Base-by-base conservation (phyloP, 1,140 invertebrate species). In the Sinella curviseta region DNA sequence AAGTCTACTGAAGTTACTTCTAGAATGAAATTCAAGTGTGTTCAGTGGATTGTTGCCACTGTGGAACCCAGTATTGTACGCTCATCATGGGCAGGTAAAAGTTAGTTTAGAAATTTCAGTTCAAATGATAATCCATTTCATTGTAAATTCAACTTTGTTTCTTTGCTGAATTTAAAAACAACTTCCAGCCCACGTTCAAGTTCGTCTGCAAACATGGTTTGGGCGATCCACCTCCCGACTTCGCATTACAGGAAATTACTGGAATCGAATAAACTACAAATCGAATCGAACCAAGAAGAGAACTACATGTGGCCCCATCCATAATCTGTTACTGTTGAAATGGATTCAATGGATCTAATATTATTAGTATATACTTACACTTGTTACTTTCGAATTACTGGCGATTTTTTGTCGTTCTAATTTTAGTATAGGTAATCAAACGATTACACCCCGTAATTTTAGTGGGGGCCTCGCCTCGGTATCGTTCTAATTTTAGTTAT, bases 11-110 rank as follows among this genome's bases (percentile, higher is more conserved):
- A 97, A 99, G 88, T 95, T 96, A 0, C 88, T 99, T 4, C 90
- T 98, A 83, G 97, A 99, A 87, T 97, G 96, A 84, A 95, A 97
- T 86, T 97, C 96, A 0, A 95, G 95, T 28, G 91, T 98, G 26
- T 89, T 99, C 3, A 92, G 91, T 82, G 94, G 95, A 88, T 87
- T 97, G 80, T 87, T 96, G 83, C 94, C 94, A 16, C 87, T 95
- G 28, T 96, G 94, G 94, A 95, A 93, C 79, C 95, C 97, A 0
- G 94, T 99, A 35, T 88, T 99, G 1, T 94, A 93, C 85, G 95
- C 95, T 20, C 94, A 96, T 85, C 91, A 95, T 82, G 90, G 92
- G 77, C 93, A 93, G 87, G 94, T 95, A 89, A 65, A 26, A 8
- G 3, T 17, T 65, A 8, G 57, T 65, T 17, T n/a, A 48, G 17